phyloP scores from a whole-genome alignment of 2,888 invertebrate species.

The Agelastica alni region DNA sequence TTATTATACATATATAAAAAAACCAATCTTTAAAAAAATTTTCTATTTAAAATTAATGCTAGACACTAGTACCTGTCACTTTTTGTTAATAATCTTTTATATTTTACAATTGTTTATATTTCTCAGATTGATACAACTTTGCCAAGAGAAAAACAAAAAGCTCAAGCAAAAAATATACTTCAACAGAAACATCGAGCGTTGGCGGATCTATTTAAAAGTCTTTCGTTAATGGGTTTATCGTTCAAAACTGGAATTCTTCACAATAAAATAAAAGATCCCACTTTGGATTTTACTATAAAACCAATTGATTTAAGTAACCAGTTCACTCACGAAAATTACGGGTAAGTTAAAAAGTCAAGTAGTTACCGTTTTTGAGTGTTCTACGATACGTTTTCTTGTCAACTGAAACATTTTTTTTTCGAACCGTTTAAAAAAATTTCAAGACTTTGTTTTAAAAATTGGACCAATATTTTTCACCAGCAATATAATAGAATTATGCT shows the following conservation, averaged over 20 bases:
- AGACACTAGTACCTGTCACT: too few relatives aligned
- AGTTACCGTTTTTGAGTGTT: too few relatives aligned
- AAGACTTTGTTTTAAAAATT: too few relatives aligned
- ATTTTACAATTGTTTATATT: conserved; percentile 10
- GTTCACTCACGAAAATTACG: conserved; percentile 60
- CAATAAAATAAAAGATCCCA: conserved; percentile 58
- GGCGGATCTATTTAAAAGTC: conserved; percentile 81
- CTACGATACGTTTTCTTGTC: too few relatives aligned
- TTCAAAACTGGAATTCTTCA: conserved; percentile 78
- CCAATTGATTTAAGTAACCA: conserved; percentile 71
- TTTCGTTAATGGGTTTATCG: conserved; percentile 77
- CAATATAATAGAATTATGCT: too few relatives aligned
- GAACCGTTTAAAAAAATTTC: too few relatives aligned
- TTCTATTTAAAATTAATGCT: too few relatives aligned
- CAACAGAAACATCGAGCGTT: conserved; percentile 85
- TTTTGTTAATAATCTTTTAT: too few relatives aligned
- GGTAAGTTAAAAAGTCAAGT: conserved; percentile 38
- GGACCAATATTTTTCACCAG: too few relatives aligned
- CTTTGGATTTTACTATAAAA: conserved; percentile 67
- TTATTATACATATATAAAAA: too few relatives aligned
- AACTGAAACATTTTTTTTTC: too few relatives aligned
- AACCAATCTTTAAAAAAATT: too few relatives aligned
- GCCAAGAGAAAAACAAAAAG: conserved; percentile 74
- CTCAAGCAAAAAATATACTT: conserved; percentile 78
- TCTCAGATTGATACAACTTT: conserved; percentile 62